Base-by-base conservation (phyloP, 2,797 vertebrate genomes). In the Pangasius mekongensis region DNA sequence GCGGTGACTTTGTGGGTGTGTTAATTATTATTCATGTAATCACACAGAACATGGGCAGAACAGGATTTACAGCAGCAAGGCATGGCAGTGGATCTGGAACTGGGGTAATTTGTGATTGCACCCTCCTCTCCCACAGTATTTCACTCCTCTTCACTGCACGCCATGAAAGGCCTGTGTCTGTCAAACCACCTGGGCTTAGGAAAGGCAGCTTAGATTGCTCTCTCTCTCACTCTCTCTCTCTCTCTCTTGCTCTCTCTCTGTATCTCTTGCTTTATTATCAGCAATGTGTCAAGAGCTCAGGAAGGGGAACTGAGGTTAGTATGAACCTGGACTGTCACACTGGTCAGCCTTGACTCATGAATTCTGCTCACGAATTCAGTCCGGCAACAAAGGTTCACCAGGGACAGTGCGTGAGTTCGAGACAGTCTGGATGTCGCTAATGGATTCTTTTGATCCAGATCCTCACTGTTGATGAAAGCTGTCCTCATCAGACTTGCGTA, bases 21-120 rank as follows among this genome's bases (percentile, higher is more conserved):
- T 89, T 90, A 90, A 91, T 92, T 92, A 91, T 92, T 92, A 93
- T 91, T 93, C 90, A 93, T 92, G 90, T 91, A 92, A 89, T 91
- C 89, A 90, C 86, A 86, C 33, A 80, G 76, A 90, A 87, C 82
- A 74, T 85, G 81, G 87, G 78, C 83, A 87, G 89, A 77, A 80
- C 33, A 87, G 92, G 87, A 91, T 93, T 91, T 91, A 92, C 87
- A 87, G 76, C 86, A 86, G 86, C 76, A 20, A 74, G 88, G 88
- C 86, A 84, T 33, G 81, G 66, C 81, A 76, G 67, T 64, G 84
- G 74, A 58, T 78, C 82, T 66, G 71, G 74, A 77, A 81, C 86
- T 74, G 81, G 49, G 88, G 84, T 88, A 88, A 90, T 89, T 89
- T 90, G 89, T 85, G 84, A 87, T 84, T 78, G 76, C 13, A 24